phyloP scores from a whole-genome alignment of 1,140 invertebrate genomes.

The Euglossa dilemma region DNA sequence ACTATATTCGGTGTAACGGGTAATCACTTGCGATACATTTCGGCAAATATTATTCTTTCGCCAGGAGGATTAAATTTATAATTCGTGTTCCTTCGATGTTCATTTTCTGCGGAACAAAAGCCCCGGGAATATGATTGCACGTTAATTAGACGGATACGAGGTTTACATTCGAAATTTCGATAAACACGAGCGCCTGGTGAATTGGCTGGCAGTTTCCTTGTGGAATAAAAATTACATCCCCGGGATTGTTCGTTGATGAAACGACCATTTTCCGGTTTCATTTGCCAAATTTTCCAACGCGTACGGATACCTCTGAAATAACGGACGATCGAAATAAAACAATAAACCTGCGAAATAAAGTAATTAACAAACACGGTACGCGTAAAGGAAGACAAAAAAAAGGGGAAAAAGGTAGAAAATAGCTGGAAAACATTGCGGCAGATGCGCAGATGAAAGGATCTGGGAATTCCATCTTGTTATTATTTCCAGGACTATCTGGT shows the following conservation, averaged over 20 bases:
- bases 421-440: background rate
- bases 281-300: background rate
- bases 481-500: background rate
- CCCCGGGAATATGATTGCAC: background rate
- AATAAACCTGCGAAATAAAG: background rate
- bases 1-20: background rate
- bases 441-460: background rate
- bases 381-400: too few relatives aligned
- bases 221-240: background rate
- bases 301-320: background rate
- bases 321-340: background rate
- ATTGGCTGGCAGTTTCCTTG: background rate
- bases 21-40: background rate
- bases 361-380: background rate
- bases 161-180: background rate
- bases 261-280: background rate
- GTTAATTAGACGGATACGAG: background rate
- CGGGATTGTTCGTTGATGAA: background rate
- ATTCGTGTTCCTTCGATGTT: background rate
- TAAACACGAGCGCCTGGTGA: background rate
- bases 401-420: background rate
- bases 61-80: conserved; percentile 12
- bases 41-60: conserved; percentile 4
- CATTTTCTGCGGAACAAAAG: conserved; percentile 18
- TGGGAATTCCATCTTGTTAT: background rate